Conservation (phyloP, 2,113 vertebrate species). For the Oxyura jamaicensis region DNA sequence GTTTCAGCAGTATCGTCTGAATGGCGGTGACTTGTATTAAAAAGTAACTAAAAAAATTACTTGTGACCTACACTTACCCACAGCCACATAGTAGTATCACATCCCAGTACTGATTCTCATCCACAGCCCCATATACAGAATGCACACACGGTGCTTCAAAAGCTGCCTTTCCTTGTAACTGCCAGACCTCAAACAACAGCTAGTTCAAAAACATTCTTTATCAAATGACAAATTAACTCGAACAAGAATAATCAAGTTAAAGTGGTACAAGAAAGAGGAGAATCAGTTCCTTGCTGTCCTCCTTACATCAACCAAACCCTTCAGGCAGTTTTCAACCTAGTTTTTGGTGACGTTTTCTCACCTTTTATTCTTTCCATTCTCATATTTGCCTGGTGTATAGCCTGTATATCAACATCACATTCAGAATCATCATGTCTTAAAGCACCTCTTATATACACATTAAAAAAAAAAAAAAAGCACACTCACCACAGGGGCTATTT, state of each 20-base stretch:
- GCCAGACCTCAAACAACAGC: neutral
- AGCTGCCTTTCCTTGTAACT: neutral
- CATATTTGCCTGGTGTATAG: neutral
- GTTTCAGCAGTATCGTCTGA: neutral
- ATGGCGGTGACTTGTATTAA: accelerated
- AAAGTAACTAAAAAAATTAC: neutral
- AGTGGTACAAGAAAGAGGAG: neutral
- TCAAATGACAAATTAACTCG: neutral
- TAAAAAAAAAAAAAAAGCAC: neutral
- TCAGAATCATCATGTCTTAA: neutral
- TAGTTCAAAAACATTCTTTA: neutral
- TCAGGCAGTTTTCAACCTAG: neutral
- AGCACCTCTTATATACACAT: neutral
- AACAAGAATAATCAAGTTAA: slow-evolving; percentile 1
- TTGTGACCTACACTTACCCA: accelerated
- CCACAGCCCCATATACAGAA: neutral
- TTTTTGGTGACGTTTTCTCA: slow-evolving; percentile 19
- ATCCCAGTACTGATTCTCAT: neutral
- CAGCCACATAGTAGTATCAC: neutral
- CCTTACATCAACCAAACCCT: neutral
- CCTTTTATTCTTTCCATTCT: slow-evolving; percentile 19
- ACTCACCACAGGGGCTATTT: neutral
- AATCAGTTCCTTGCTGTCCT: neutral
- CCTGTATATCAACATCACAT: neutral
- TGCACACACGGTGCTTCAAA: neutral